phyloP scores from a whole-genome alignment of 2,797 vertebrate genomes.

The Falco concolor region DNA sequence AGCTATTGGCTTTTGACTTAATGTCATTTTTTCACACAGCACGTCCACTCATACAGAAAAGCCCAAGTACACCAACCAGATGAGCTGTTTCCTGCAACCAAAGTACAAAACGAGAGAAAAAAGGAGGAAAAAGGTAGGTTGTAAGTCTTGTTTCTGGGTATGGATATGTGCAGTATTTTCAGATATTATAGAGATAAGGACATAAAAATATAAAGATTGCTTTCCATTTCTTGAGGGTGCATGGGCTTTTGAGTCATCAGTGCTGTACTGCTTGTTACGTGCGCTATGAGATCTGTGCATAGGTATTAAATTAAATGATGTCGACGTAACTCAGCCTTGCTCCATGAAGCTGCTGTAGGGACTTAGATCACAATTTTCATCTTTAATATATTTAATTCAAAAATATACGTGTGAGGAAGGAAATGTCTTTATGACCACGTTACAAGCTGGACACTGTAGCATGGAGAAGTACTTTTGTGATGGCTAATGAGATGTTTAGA shows the following conservation, averaged over 20 bases:
- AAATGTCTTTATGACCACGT: not conserved
- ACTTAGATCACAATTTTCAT: not conserved
- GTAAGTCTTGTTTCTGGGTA: not conserved
- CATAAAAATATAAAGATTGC: not conserved
- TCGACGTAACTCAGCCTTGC: not conserved
- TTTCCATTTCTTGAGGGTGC: not conserved
- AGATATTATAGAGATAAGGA: not conserved
- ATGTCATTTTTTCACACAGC: not conserved
- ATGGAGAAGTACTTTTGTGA: not conserved
- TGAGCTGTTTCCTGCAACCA: not conserved
- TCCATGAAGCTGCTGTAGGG: not conserved
- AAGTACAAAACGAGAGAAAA: not conserved
- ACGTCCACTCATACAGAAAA: not conserved
- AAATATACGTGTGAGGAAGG: not conserved
- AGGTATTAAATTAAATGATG: not conserved
- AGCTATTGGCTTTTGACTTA: not conserved
- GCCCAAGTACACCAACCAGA: not conserved
- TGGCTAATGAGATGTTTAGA: not conserved
- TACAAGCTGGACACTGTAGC: not conserved
- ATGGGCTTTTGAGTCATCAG: not conserved
- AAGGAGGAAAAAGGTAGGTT: not conserved
- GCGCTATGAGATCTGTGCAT: not conserved
- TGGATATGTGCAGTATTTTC: not conserved
- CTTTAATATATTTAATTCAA: not conserved
- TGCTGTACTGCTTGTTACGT: not conserved